These are phyloP conservation scores for Atherinosoma microstoma DNA, from an alignment of 2,797 vertebrate species.

Conservation along the genomic window DNA sequence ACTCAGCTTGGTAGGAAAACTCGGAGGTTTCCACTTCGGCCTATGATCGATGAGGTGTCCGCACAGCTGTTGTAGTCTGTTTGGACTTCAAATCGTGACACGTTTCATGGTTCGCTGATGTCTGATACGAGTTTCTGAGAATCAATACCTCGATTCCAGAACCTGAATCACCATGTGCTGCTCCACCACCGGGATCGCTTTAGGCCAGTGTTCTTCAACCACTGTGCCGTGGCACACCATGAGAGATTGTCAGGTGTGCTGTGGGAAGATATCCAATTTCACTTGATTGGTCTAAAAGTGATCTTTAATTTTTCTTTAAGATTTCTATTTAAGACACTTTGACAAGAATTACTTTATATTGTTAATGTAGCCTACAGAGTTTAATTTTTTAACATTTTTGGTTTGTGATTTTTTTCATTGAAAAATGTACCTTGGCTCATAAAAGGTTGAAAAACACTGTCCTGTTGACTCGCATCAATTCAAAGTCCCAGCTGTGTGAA, in stretches of 20 bases:
- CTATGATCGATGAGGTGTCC: conserved; percentile 15
- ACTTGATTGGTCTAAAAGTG: too few relatives aligned
- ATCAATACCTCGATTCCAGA: conserved; percentile 54
- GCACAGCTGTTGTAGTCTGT: neutral
- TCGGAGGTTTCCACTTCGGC: neutral
- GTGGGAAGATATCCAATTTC: too few relatives aligned
- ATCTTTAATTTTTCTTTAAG: too few relatives aligned
- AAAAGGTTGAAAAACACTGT: neutral
- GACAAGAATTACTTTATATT: too few relatives aligned
- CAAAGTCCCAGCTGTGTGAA: conserved; percentile 2
- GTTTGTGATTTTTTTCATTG: too few relatives aligned
- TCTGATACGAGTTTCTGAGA: conserved; percentile 19
- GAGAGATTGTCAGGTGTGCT: too few relatives aligned
- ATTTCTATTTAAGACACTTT: too few relatives aligned
- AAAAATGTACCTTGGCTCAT: too few relatives aligned
- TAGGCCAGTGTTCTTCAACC: neutral
- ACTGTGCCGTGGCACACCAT: too few relatives aligned
- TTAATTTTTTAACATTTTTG: too few relatives aligned
- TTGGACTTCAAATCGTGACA: conserved; percentile 21
- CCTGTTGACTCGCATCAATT: conserved; percentile 46
- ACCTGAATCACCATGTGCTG: conserved; percentile 5
- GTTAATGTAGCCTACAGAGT: too few relatives aligned
- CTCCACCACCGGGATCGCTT: conserved; percentile 20
- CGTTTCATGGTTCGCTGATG: conserved; percentile 40
- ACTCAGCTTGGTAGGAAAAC: conserved; percentile 2